phyloP scores from a whole-genome alignment of 2,888 invertebrate species.

The Rotaria socialis region DNA sequence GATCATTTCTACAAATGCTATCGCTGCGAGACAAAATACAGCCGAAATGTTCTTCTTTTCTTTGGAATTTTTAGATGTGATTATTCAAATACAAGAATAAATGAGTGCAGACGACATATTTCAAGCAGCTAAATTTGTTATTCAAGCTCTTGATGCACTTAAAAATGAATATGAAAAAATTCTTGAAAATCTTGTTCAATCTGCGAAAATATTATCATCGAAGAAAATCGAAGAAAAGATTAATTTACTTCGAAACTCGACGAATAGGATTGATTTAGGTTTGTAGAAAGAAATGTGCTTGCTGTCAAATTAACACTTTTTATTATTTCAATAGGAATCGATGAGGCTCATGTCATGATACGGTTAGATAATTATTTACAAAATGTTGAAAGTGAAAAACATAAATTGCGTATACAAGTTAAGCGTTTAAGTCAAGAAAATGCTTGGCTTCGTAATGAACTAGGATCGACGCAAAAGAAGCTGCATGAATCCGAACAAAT shows the following conservation, averaged over 20 bases:
- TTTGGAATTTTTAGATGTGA: not conserved
- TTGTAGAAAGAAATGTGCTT: not conserved
- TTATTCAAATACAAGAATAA: not conserved
- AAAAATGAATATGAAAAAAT: constrained; percentile 78
- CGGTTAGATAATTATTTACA: constrained; percentile 40
- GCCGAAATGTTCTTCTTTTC: not conserved
- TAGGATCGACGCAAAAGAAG: constrained; percentile 88
- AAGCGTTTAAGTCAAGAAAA: constrained; percentile 91
- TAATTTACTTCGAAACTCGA: constrained; percentile 81
- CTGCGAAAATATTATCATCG: not conserved
- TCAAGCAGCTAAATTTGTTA: constrained; percentile 87
- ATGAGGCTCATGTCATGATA: constrained; percentile 38
- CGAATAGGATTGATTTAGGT: constrained; percentile 80
- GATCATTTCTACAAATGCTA: not conserved
- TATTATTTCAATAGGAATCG: not conserved
- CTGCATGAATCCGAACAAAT: constrained; percentile 87
- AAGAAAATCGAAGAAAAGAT: constrained; percentile 73
- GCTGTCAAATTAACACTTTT: not conserved
- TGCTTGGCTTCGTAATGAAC: constrained; percentile 95
- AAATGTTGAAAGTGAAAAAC: constrained; percentile 57
- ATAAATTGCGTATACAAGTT: constrained; percentile 94
- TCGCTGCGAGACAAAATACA: not conserved
- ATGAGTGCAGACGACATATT: constrained; percentile 85
- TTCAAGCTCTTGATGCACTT: constrained; percentile 89
- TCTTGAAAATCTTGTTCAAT: constrained; percentile 58